These are phyloP conservation scores for Neoscelio sp. DNA, from an alignment of 2,888 invertebrate genomes.

Conservation along the genomic window DNA sequence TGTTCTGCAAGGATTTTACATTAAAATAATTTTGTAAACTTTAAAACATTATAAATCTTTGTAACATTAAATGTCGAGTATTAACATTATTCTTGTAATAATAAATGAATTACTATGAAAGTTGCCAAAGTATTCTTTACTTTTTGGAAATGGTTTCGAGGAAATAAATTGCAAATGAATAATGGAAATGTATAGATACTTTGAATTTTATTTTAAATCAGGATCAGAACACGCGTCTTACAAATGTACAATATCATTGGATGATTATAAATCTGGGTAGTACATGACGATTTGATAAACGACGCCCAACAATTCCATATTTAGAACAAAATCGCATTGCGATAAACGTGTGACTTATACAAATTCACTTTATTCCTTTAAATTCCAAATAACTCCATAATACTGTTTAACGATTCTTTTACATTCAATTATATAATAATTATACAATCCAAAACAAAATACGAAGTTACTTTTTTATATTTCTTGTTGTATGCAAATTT, in stretches of 20 bases:
- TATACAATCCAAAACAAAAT: no score
- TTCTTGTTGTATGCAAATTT: no score
- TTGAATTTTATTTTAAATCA: conserved; percentile 27
- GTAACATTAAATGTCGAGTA: no score
- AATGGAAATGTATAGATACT: conserved; percentile 5
- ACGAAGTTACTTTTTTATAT: no score
- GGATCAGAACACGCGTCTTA: conserved; percentile 13
- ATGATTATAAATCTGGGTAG: conserved; percentile 16
- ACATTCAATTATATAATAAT: no score
- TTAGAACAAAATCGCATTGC: background rate
- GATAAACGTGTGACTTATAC: background rate
- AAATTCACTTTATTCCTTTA: no score
- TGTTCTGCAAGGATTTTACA: background rate
- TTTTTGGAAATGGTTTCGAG: background rate
- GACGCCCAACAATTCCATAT: background rate
- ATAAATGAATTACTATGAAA: conserved; percentile 1
- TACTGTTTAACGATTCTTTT: no score
- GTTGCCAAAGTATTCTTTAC: background rate
- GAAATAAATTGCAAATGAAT: background rate
- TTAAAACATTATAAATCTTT: no score
- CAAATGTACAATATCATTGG: conserved; percentile 22
- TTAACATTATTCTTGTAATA: conserved; percentile 22
- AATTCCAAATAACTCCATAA: no score
- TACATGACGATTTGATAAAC: conserved; percentile 10
- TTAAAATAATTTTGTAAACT: conserved; percentile 22